phyloP scores from a whole-genome alignment of 2,888 invertebrate genomes.

The Scaptomyza flava region DNA sequence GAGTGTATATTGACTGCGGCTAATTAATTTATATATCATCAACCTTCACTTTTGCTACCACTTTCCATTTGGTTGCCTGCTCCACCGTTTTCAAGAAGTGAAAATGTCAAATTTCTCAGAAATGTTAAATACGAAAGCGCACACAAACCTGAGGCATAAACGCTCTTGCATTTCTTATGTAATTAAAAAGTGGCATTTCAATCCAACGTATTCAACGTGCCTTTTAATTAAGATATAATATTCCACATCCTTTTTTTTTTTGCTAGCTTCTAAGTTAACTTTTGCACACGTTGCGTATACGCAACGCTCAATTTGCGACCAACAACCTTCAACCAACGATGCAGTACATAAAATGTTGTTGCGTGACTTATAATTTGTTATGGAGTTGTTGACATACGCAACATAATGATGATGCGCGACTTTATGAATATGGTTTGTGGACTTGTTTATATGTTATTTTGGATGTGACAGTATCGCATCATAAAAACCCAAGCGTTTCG shows the following conservation, averaged over 20 bases:
- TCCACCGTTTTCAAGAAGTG: not conserved
- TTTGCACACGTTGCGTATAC: constrained; percentile 46
- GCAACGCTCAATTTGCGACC: constrained; percentile 25
- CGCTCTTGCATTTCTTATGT: constrained; percentile 41
- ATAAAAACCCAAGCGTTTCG: constrained; percentile 65
- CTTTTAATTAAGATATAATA: constrained; percentile 67
- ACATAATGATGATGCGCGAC: constrained; percentile 42
- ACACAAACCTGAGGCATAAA: constrained; percentile 34
- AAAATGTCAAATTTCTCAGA: constrained; percentile 28
- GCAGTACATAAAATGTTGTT: constrained; percentile 69
- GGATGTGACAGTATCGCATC: constrained; percentile 23
- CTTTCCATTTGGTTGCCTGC: constrained; percentile 16
- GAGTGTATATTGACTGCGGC: constrained; percentile 29
- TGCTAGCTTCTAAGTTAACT: not conserved
- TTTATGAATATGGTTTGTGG: constrained; percentile 50
- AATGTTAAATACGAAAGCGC: constrained; percentile 25
- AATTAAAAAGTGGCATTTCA: constrained; percentile 58
- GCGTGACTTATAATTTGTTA: constrained; percentile 69
- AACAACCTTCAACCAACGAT: constrained; percentile 56
- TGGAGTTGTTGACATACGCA: constrained; percentile 57
- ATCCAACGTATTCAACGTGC: constrained; percentile 15
- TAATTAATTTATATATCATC: constrained; percentile 50
- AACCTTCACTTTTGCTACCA: constrained; percentile 26
- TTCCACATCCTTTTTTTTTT: not conserved
- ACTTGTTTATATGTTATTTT: constrained; percentile 27